Evolutionary conservation across 2,888 invertebrate species (phyloP), one percentile per base, ranked within the genome.

Genomic region (Noctua janthina): DNA sequence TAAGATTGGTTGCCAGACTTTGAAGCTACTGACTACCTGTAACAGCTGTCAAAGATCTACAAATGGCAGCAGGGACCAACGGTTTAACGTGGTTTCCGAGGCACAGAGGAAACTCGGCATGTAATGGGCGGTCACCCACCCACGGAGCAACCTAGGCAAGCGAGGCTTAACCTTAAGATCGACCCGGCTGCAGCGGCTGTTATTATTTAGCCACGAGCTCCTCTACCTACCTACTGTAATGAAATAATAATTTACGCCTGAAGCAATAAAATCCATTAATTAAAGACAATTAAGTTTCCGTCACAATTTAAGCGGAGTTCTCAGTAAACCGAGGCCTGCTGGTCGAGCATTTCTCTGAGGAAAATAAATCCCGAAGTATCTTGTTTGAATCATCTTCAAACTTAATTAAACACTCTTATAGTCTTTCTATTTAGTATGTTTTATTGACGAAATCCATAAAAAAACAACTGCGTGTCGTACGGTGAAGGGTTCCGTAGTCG

Each of bases 241-340:
- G n/a, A n/a, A 70, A 66, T 49, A 78, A 39, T 5, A 54, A 64
- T 51, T 72, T 64, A 54, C 7, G 43, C 68, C 15, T 13, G 10
- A 69, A 85, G 43, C 64, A 81, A 64, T 81, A 23, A 79, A 79
- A 79, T 54, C 23, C 66, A 62, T 71, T 49, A 59, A 67, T 66
- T 54, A 66, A 59, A 59, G 10, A 49, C 70, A 64, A 56, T 64
- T 46, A 59, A 59, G n/a, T 51, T 64, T 73, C n/a, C 49, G 66
- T 56, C 71, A 23, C 67, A 71, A 70, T 73, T 68, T 10, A 43
- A 78, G 72, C 13, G 13, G 20, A 69, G 20, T 64, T 66, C 29
- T 56, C 39, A 69, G 69, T 78, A 43, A 39, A 35, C 23, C 51
- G 43, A 6, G 11, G 23, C 49, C 43, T 46, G 39, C 29, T 62